phyloP scores from a whole-genome alignment of 2,113 vertebrate species.

The Microcebus jonahi region DNA sequence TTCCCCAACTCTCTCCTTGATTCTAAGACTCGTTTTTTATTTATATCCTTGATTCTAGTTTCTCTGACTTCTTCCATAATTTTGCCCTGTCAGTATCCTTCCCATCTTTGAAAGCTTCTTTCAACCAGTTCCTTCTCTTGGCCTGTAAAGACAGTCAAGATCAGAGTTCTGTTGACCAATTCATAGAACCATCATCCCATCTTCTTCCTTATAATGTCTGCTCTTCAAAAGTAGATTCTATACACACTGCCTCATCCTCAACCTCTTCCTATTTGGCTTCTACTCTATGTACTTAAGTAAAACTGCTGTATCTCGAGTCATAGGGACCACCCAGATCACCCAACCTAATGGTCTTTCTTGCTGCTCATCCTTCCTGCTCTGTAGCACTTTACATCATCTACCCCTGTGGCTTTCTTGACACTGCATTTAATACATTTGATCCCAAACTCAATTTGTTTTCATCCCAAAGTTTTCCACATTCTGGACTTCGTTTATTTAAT shows the following conservation, averaged over 20 bases:
- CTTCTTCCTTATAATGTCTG: background rate
- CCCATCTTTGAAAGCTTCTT: background rate
- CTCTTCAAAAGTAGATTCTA: background rate
- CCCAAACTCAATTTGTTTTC: background rate
- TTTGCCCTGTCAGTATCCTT: background rate
- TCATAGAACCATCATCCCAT: background rate
- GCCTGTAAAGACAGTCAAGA: background rate
- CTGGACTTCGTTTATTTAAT: background rate
- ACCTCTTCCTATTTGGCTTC: background rate
- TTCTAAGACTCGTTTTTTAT: background rate
- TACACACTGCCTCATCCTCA: background rate
- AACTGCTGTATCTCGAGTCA: background rate
- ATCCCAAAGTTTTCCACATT: background rate
- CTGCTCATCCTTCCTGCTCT: background rate
- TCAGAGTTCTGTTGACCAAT: background rate
- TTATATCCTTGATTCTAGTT: background rate
- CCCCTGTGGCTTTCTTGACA: background rate
- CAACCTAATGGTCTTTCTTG: background rate
- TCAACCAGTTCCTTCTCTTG: background rate
- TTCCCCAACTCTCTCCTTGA: background rate
- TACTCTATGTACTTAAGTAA: background rate
- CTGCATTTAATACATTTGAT: background rate
- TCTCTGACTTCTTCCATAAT: background rate
- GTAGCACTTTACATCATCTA: background rate
- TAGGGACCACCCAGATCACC: background rate